Conservation (phyloP, 2,113 vertebrate species). For the Chloropsis hardwickii region DNA sequence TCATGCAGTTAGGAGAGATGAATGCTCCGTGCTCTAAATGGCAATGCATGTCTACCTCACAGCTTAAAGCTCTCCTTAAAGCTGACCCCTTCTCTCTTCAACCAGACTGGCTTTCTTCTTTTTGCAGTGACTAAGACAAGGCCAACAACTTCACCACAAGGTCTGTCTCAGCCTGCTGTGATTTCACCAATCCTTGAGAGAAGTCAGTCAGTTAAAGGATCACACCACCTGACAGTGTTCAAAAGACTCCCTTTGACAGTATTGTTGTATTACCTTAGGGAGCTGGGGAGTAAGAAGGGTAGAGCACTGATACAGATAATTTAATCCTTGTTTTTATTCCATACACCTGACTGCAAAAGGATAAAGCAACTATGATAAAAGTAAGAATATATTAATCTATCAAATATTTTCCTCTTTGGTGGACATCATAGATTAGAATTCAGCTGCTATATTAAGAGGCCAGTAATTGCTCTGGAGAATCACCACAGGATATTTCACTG, state of each 20-base stretch:
- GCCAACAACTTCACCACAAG: neutral
- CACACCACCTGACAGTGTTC: neutral
- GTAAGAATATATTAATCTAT: neutral
- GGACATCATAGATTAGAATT: neutral
- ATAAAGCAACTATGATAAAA: neutral
- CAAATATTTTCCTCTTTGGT: neutral
- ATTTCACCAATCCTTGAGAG: neutral
- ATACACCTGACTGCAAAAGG: neutral
- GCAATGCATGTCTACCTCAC: neutral
- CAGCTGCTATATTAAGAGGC: neutral
- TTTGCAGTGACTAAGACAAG: neutral
- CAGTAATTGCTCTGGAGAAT: neutral
- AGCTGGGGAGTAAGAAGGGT: neutral
- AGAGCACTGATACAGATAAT: neutral
- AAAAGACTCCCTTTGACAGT: neutral
- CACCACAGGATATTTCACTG: neutral
- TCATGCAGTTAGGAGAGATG: neutral
- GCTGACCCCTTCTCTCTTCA: neutral
- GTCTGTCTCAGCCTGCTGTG: neutral
- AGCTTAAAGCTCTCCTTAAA: neutral
- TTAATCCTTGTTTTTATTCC: neutral
- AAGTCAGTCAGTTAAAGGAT: neutral
- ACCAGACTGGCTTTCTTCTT: neutral
- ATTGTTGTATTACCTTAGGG: neutral
- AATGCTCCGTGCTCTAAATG: neutral